Evolutionary conservation across 2,888 invertebrate genomes (phyloP).

Genomic region (Folsomia manolachei): DNA sequence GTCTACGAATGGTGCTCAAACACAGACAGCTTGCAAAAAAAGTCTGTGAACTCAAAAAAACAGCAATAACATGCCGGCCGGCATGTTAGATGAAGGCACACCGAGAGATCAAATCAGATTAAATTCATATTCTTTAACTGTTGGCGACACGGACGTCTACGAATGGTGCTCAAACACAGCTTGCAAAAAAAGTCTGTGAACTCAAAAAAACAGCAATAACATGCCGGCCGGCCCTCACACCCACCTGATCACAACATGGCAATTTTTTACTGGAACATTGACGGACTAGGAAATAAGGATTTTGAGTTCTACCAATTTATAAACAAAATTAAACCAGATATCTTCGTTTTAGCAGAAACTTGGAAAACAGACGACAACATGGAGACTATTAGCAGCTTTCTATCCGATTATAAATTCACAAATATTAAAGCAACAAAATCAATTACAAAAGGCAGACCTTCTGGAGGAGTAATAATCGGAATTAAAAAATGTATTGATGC

Average conservation of each 20-base stretch:
- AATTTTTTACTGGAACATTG: slow-evolving; percentile 19
- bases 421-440: background rate
- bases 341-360: slow-evolving; percentile 15
- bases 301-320: slow-evolving; percentile 2
- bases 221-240: background rate
- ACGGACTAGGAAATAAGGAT: slow-evolving; percentile 6
- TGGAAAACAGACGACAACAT: background rate
- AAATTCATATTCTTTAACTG: no score
- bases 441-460: background rate
- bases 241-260: background rate
- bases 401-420: background rate
- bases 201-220: no score
- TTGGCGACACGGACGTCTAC: no score
- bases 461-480: background rate
- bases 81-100: no score
- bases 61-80: no score
- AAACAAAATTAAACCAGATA: background rate
- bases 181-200: no score
- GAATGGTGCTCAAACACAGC: no score
- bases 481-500: background rate
- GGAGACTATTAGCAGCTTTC: background rate
- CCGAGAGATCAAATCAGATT: no score
- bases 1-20: no score
- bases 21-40: no score
- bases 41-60: no score